These are phyloP conservation scores for Drosophila neotestacea DNA, from an alignment of 2,888 invertebrate species.

Conservation along the genomic window DNA sequence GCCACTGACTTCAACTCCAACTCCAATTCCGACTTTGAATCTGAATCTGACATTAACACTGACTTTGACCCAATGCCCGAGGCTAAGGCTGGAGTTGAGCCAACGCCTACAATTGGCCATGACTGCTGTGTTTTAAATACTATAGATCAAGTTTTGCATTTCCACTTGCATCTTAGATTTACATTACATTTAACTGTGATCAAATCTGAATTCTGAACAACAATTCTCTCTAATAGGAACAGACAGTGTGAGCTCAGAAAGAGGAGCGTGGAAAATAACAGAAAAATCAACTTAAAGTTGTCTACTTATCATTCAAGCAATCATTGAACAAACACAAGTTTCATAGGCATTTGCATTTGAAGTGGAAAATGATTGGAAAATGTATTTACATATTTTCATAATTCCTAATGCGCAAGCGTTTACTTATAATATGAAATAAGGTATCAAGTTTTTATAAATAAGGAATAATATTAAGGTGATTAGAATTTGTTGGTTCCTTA, in stretches of 20 bases:
- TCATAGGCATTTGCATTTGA: neutral
- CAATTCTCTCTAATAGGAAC: neutral
- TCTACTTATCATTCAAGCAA: neutral
- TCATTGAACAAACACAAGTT: neutral
- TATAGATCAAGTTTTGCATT: slow-evolving; percentile 19
- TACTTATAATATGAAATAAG: neutral
- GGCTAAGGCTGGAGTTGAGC: slow-evolving; percentile 27
- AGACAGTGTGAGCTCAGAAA: neutral
- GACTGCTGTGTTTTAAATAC: neutral
- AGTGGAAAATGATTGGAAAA: neutral
- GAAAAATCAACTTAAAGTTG: neutral
- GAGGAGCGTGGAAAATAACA: neutral
- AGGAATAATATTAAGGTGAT: too few relatives aligned
- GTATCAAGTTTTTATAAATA: too few relatives aligned
- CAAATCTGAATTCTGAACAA: slow-evolving; percentile 8
- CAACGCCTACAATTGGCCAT: slow-evolving; percentile 12
- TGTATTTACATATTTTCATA: neutral
- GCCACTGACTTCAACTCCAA: slow-evolving; percentile 8
- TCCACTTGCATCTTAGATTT: neutral
- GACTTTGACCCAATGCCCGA: slow-evolving; percentile 69
- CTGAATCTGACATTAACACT: slow-evolving; percentile 25
- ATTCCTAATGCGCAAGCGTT: neutral
- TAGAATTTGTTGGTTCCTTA: too few relatives aligned
- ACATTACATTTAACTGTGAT: slow-evolving; percentile 15
- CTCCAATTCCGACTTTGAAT: slow-evolving; percentile 16